These are phyloP conservation scores for Dicycla oo DNA, from an alignment of 2,888 invertebrate genomes.

Conservation along the genomic window DNA sequence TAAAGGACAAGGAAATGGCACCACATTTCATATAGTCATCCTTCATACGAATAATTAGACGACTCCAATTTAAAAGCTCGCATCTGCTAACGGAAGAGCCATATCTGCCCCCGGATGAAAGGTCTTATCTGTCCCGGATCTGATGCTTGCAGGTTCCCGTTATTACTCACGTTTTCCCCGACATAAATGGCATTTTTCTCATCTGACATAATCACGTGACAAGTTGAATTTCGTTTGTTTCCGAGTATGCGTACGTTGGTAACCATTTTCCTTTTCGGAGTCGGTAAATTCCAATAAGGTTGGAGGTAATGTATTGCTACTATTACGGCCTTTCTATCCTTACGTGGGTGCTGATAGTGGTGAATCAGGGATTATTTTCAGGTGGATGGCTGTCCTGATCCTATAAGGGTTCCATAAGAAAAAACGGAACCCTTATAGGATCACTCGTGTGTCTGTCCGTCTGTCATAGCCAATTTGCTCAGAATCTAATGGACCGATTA, in stretches of 20 bases:
- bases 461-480: too few relatives aligned
- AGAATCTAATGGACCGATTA: too few relatives aligned
- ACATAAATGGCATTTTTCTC: constrained; percentile 64
- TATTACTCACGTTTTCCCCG: constrained; percentile 63
- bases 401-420: too few relatives aligned
- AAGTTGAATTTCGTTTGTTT: constrained; percentile 48
- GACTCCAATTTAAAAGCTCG: constrained; percentile 37
- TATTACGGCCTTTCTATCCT: constrained; percentile 23
- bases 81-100: constrained; percentile 14
- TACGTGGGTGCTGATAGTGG: constrained; percentile 12
- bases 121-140: constrained; percentile 52
- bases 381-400: neutral
- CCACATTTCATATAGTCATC: constrained; percentile 1
- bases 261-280: constrained; percentile 24
- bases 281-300: constrained; percentile 39
- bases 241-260: constrained; percentile 16
- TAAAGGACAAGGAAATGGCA: constrained; percentile 6
- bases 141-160: constrained; percentile 38
- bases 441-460: too few relatives aligned
- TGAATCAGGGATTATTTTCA: constrained; percentile 49
- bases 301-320: constrained; percentile 41
- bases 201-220: constrained; percentile 62
- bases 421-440: too few relatives aligned
- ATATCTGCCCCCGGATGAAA: constrained; percentile 43
- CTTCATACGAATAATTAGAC: constrained; percentile 35